phyloP scores from a whole-genome alignment of 2,797 vertebrate genomes.

The Poeciliopsis presidionis region DNA sequence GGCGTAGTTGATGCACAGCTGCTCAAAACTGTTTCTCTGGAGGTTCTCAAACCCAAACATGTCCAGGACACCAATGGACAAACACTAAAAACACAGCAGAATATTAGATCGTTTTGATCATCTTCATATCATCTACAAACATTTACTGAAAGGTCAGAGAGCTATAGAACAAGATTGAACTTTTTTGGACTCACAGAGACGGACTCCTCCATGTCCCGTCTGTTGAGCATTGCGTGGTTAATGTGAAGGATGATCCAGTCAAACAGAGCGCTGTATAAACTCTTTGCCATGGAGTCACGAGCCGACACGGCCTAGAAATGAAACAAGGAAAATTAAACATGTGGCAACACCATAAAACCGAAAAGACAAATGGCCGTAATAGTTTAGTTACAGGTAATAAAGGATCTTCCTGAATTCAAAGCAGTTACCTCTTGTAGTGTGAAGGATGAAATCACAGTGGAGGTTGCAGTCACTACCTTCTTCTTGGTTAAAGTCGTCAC shows the following conservation, averaged over 20 bases:
- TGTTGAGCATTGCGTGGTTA: conserved; percentile 94
- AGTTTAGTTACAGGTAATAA: not conserved
- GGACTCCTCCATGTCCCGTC: conserved; percentile 91
- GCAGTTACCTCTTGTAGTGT: conserved; percentile 84
- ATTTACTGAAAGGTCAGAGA: not conserved
- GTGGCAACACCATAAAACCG: not conserved
- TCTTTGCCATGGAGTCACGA: conserved; percentile 96
- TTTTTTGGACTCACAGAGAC: conserved; percentile 82
- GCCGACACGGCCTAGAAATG: conserved; percentile 83
- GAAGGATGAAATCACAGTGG: conserved; percentile 85
- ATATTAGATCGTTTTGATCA: not conserved
- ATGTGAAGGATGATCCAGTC: conserved; percentile 96
- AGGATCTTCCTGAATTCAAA: not conserved
- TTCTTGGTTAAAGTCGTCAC: conserved; percentile 90
- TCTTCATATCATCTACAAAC: not conserved
- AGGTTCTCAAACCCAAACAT: conserved; percentile 98
- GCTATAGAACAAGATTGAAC: not conserved
- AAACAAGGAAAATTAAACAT: not conserved
- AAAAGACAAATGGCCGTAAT: not conserved
- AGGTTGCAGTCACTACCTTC: conserved; percentile 84
- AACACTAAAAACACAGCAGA: conserved; percentile 78
- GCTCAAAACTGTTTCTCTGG: conserved; percentile 92
- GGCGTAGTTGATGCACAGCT: conserved; percentile 97
- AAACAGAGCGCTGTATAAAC: conserved; percentile 91
- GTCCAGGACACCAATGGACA: conserved; percentile 93